Conservation (phyloP, 2,113 vertebrate species). For the Opisthocomus hoazin region DNA sequence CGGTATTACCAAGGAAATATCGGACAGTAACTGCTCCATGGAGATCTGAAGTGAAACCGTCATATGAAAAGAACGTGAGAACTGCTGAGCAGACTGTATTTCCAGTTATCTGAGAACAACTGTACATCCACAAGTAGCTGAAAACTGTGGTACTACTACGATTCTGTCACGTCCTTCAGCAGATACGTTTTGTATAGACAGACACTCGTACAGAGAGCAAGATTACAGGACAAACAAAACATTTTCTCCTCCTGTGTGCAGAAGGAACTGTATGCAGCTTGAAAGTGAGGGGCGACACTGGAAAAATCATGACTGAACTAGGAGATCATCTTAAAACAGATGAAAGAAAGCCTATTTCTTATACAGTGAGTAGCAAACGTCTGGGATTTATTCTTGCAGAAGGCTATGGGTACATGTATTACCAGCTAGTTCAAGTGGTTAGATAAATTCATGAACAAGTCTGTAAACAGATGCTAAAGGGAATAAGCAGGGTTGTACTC, state of each 20-base stretch:
- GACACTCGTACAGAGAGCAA: background rate
- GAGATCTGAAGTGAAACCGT: background rate
- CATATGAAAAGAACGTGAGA: background rate
- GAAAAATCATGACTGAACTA: background rate
- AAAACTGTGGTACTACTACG: background rate
- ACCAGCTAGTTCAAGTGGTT: background rate
- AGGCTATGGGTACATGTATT: background rate
- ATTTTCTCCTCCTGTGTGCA: background rate
- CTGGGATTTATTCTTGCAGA: background rate
- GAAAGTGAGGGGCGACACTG: rapidly evolving
- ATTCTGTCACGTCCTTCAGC: background rate
- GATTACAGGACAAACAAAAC: background rate
- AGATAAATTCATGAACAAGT: background rate
- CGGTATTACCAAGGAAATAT: background rate
- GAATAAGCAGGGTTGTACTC: background rate
- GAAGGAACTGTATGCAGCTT: background rate
- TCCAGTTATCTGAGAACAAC: conserved; percentile 1
- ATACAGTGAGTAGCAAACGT: background rate
- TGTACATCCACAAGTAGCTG: background rate
- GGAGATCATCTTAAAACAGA: background rate
- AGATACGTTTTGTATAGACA: background rate
- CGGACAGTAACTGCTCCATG: background rate
- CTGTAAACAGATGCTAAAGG: background rate
- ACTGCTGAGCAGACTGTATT: background rate
- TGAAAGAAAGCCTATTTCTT: background rate